A percentile compares a stretch with the other conserved stretches of the same genome.
Evolutionary conservation across 64 coral and sea anemone species (phyloP).

Genomic region (Montipora efflorescens): DNA sequence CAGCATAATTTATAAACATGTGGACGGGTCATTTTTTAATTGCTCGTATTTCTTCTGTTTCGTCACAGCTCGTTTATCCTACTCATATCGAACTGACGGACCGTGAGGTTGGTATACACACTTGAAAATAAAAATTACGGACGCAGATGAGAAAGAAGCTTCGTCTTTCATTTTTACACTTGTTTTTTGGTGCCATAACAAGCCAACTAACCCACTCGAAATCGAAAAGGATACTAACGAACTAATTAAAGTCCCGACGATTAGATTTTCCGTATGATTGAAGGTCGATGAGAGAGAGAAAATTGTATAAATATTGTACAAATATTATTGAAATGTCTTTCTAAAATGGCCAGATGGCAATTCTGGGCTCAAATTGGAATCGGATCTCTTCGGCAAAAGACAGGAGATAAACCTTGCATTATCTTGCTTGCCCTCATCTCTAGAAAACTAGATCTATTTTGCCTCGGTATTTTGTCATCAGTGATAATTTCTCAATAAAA

Average conservation of each 20-base stretch:
- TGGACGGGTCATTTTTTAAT: constrained; percentile 18
- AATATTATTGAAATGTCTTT: no score
- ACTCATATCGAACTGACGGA: constrained; percentile 91
- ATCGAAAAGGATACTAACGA: neutral
- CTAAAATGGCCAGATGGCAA: no score
- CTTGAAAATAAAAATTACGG: neutral
- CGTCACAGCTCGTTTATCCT: constrained; percentile 87
- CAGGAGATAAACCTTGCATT: no score
- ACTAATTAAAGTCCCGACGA: neutral
- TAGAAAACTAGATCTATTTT: no score
- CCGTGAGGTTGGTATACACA: constrained; percentile 79
- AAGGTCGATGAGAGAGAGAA: neutral
- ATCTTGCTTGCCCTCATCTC: no score
- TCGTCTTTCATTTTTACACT: no score
- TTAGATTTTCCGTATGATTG: neutral
- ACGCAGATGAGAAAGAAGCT: no score
- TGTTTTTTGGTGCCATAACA: neutral
- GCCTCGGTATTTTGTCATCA: no score
- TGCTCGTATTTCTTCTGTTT: constrained; percentile 12
- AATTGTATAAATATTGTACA: no score
- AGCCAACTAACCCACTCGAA: neutral
- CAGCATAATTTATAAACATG: constrained; percentile 32
- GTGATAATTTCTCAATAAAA: neutral
- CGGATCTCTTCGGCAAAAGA: no score
- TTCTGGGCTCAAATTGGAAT: no score